phyloP scores from a whole-genome alignment of 2,797 vertebrate species.

The Lagorchestes hirsutus region DNA sequence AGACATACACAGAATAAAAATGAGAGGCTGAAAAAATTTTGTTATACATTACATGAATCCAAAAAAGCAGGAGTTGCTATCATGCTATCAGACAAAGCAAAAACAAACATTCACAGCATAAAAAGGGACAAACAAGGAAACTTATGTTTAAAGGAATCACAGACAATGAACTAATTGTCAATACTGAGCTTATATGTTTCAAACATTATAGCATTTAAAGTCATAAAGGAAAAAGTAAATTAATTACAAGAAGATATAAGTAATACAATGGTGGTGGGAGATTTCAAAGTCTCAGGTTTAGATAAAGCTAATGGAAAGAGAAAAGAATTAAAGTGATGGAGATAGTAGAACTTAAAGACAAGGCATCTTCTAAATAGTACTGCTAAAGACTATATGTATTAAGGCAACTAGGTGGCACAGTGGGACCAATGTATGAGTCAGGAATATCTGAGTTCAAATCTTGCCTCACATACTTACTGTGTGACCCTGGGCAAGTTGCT shows the following conservation, averaged over 20 bases:
- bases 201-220: background rate
- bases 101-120: background rate
- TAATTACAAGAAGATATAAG: background rate
- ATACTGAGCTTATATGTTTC: background rate
- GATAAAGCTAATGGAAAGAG: background rate
- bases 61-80: constrained; percentile 6
- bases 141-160: background rate
- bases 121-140: background rate
- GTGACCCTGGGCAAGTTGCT: background rate
- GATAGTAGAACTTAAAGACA: background rate
- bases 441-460: background rate
- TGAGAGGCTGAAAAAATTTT: constrained; percentile 34
- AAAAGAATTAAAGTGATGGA: background rate
- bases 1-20: constrained; percentile 34
- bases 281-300: background rate
- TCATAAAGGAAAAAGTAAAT: background rate
- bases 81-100: constrained; percentile 29
- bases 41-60: background rate
- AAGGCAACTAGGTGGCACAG: background rate
- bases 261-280: background rate
- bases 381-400: background rate
- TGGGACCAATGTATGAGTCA: background rate
- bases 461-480: background rate
- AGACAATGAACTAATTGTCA: background rate
- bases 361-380: background rate